phyloP scores from a whole-genome alignment of 2,888 invertebrate species.

The Cataglyphis albicans region DNA sequence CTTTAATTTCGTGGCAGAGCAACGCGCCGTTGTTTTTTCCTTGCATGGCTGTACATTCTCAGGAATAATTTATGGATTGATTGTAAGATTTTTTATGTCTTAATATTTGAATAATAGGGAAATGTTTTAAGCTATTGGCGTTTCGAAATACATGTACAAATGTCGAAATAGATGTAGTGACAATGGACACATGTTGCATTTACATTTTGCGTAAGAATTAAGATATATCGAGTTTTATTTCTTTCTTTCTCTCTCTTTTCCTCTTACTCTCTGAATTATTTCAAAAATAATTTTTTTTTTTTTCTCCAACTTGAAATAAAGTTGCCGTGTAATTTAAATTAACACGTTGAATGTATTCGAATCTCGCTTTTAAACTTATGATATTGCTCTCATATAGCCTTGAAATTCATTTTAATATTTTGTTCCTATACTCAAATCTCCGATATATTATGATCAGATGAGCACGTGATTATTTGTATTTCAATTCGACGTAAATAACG shows the following conservation, averaged over 20 bases:
- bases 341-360: not conserved
- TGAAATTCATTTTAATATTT: not conserved
- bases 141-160: not conserved
- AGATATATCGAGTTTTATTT: not conserved
- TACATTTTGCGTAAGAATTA: not conserved
- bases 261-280: not conserved
- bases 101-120: constrained; percentile 2
- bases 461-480: not conserved
- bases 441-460: not conserved
- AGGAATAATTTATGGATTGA: constrained; percentile 32
- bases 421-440: not conserved
- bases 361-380: not conserved
- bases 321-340: not conserved
- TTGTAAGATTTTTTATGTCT: not conserved
- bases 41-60: not conserved
- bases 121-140: not conserved
- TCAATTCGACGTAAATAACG: not conserved
- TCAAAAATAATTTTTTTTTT: not conserved
- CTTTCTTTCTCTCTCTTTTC: not conserved
- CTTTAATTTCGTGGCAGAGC: not conserved
- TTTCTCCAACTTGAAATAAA: not conserved
- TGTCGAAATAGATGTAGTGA: not conserved
- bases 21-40: not conserved
- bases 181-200: not conserved
- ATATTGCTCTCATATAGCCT: not conserved